Evolutionary conservation across 64 coral and sea anemone genomes (phyloP).

Genomic region (Astreopora myriophthalma): DNA sequence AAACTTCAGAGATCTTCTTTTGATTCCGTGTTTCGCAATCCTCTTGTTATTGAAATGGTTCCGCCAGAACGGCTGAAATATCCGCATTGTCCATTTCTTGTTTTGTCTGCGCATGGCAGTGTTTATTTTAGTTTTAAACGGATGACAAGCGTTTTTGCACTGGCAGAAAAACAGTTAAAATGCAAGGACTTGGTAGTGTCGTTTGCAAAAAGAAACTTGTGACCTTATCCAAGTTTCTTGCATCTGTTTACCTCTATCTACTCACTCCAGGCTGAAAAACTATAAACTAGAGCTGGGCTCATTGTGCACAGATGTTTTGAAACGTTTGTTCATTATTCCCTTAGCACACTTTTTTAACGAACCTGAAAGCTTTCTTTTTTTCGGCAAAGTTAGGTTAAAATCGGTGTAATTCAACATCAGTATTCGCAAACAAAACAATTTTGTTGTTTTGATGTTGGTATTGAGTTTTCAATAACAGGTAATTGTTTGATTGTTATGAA

Average conservation of each 20-base stretch:
- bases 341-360: neutral
- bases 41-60: slow-evolving; percentile 28
- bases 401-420: neutral
- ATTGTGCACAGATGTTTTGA: neutral
- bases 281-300: no score
- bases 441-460: neutral
- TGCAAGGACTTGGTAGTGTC: neutral
- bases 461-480: neutral
- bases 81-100: neutral
- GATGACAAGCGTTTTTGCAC: neutral
- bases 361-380: neutral
- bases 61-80: neutral
- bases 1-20: neutral
- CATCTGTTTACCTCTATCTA: no score
- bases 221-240: neutral
- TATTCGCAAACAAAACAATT: neutral
- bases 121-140: neutral
- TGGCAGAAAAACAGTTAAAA: neutral
- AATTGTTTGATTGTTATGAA: neutral
- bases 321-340: neutral
- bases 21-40: slow-evolving; percentile 44
- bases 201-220: neutral
- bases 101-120: slow-evolving; percentile 44
- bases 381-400: neutral
- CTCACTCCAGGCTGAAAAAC: no score